These are phyloP conservation scores for Myopa tessellatipennis DNA, from an alignment of 2,888 invertebrate genomes.

Conservation along the genomic window DNA sequence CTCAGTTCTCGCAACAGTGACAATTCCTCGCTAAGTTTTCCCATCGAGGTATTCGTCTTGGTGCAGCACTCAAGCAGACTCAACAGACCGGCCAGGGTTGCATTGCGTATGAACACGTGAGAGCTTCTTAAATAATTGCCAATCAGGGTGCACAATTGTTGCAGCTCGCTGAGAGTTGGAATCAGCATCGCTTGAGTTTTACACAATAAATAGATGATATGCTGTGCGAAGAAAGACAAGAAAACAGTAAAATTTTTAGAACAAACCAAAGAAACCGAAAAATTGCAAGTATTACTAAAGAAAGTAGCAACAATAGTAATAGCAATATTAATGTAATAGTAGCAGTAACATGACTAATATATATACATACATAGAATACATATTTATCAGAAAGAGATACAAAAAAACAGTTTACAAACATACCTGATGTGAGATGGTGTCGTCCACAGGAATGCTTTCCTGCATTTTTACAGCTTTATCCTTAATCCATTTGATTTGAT, in stretches of 20 bases:
- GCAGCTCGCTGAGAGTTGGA: constrained; percentile 65
- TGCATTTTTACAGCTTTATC: constrained; percentile 76
- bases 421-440: constrained; percentile 79
- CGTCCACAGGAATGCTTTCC: constrained; percentile 77
- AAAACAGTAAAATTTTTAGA: too few relatives aligned
- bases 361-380: background rate
- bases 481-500: constrained; percentile 85
- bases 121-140: constrained; percentile 67
- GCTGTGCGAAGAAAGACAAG: constrained; percentile 52
- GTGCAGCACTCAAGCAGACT: constrained; percentile 67
- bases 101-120: constrained; percentile 67
- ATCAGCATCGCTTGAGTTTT: constrained; percentile 67
- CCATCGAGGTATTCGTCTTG: constrained; percentile 67
- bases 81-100: constrained; percentile 66
- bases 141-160: constrained; percentile 64
- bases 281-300: too few relatives aligned
- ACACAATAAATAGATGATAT: constrained; percentile 68
- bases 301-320: background rate
- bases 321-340: constrained; percentile 1
- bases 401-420: background rate
- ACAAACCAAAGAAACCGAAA: too few relatives aligned
- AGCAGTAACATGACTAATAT: background rate
- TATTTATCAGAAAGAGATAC: background rate
- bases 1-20: constrained; percentile 65
- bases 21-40: constrained; percentile 68